phyloP scores from a whole-genome alignment of 64 coral and sea anemone species.

The Catalaphyllia jardinei region DNA sequence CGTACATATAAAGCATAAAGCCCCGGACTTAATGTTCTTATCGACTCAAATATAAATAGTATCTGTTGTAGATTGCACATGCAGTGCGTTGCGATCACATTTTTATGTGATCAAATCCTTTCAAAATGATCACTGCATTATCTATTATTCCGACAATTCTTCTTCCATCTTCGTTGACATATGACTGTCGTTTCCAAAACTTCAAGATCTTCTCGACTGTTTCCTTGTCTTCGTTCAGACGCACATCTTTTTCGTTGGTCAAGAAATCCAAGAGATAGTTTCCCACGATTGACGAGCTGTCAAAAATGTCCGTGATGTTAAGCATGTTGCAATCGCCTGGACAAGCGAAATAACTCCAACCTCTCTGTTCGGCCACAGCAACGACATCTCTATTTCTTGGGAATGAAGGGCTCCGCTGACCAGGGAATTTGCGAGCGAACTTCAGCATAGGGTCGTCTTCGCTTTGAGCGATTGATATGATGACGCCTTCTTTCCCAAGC shows the following conservation, averaged over 20 bases:
- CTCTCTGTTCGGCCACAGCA: conserved; percentile 34
- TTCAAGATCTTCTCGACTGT: conserved; percentile 4
- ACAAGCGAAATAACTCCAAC: conserved; percentile 25
- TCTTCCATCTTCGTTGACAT: not conserved
- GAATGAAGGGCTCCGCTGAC: too few relatives aligned
- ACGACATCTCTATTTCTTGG: not conserved
- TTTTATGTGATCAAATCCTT: not conserved
- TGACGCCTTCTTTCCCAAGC: not conserved
- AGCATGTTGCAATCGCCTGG: not conserved
- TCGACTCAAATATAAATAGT: too few relatives aligned
- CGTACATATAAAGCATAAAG: too few relatives aligned
- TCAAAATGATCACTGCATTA: not conserved
- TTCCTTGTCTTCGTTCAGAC: not conserved
- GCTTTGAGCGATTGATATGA: not conserved
- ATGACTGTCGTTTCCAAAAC: not conserved
- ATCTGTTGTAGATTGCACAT: too few relatives aligned
- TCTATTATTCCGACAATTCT: not conserved
- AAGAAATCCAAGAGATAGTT: conserved; percentile 50
- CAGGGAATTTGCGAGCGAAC: not conserved
- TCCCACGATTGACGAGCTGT: conserved; percentile 7
- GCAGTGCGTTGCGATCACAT: too few relatives aligned
- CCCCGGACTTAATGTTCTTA: too few relatives aligned
- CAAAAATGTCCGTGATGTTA: conserved; percentile 41
- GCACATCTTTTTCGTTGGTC: conserved; percentile 3
- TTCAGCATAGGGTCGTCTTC: not conserved